phyloP scores from a whole-genome alignment of 1,140 invertebrate genomes.

The Conopomorpha cramerella region DNA sequence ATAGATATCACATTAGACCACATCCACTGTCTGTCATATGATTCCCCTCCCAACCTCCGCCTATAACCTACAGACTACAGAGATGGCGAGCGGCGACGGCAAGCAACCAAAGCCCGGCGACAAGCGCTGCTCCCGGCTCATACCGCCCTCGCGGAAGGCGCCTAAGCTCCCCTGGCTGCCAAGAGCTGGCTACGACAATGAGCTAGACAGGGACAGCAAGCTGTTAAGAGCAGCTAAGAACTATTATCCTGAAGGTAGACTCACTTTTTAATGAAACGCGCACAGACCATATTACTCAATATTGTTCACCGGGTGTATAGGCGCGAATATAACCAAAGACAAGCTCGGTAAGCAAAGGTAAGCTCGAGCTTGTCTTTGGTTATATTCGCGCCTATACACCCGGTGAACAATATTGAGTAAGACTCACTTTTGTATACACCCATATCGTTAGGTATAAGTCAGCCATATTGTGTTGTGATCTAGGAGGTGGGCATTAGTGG shows the following conservation, averaged over 20 bases:
- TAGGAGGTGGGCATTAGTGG: no score
- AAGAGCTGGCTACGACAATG: conserved; percentile 36
- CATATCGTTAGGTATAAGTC: no score
- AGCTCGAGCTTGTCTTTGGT: no score
- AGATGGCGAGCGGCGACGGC: conserved; percentile 28
- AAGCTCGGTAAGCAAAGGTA: conserved; percentile 1
- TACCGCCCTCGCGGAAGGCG: conserved; percentile 17
- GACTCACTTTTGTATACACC: no score
- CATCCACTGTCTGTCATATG: background rate
- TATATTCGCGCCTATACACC: no score
- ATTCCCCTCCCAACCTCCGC: background rate
- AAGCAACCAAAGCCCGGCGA: conserved; percentile 9
- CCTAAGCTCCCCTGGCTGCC: conserved; percentile 30
- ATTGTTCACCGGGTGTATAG: no score
- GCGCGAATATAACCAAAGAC: no score
- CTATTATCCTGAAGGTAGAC: conserved; percentile 37
- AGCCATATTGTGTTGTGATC: no score
- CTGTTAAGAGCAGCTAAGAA: conserved; percentile 27
- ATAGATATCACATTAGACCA: background rate
- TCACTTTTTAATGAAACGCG: no score
- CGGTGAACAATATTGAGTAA: no score
- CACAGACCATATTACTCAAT: no score
- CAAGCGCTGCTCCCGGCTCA: conserved; percentile 19
- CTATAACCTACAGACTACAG: background rate
- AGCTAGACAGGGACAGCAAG: conserved; percentile 26